Conservation (phyloP, 2,888 invertebrate species). For the Tetragnatha montana region DNA sequence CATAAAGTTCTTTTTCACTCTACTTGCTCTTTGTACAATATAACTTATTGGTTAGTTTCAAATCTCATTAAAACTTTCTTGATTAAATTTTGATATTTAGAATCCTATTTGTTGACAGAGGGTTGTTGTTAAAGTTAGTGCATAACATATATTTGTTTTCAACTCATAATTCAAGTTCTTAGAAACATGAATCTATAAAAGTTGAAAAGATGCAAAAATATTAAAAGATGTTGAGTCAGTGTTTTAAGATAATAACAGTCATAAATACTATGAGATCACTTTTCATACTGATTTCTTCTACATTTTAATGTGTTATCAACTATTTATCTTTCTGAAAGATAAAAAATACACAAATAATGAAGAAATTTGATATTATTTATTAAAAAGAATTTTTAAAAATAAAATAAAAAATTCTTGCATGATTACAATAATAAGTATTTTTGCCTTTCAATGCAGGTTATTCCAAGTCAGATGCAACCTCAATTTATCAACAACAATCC, state of each 20-base stretch:
- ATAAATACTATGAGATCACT: no score
- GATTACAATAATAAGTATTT: no score
- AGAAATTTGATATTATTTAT: background rate
- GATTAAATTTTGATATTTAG: no score
- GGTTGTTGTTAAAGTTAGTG: background rate
- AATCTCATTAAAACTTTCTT: background rate
- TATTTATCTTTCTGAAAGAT: no score
- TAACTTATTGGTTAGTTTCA: background rate
- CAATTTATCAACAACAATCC: slow-evolving; percentile 46
- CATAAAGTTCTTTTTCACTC: background rate
- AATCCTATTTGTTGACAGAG: background rate
- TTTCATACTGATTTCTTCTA: no score
- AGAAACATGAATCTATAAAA: no score
- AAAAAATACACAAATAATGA: no score
- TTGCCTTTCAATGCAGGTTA: slow-evolving; percentile 6
- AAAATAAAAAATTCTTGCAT: no score
- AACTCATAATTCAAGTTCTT: background rate
- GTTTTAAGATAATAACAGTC: background rate
- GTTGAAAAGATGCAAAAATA: no score
- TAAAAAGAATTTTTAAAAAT: no score
- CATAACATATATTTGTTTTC: no score
- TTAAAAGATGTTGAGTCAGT: background rate
- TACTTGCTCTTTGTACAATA: background rate
- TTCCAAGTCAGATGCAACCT: slow-evolving; percentile 30
- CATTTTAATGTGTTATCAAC: no score